Evolutionary conservation across 1,140 invertebrate species (phyloP), one percentile per base, ranked within the genome.

Genomic region (Drosophila sucinea): DNA sequence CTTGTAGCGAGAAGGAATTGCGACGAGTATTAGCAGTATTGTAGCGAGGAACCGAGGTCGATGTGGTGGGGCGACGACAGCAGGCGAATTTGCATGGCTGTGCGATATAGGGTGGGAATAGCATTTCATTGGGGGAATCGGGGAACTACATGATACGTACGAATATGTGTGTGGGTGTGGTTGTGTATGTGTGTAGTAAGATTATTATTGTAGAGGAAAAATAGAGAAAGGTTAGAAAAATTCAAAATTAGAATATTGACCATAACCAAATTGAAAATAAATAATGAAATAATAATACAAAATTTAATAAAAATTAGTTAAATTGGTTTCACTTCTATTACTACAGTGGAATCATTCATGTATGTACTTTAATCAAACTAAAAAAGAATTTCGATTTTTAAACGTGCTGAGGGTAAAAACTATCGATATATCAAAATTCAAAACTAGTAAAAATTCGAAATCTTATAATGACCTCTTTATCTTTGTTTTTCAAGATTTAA

Each of bases 71-170:
- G 57, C 64, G 91, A 33, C 79, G 81, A 70, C 91, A 92, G 69
- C 91, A 92, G 60, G 91, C 78, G 57, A 92, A 77, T 73, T 92
- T 82, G 74, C 91, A 92, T 27, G 91, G 91, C 29, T 84, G 91
- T 67, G 91, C 91, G 47, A 92, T 92, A 60, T 92, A 91, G 41
- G 91, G 91, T 17, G 91, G 91, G 79, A 92, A 92, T 67, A 92
- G 71, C 91, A 92, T 91, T 92, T 92, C 91, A 72, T 74, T 89
- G 62, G 91, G 89, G 75, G 90, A 90, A 62, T 92, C 91, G 75
- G 91, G 89, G 63, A 92, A 79, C 91, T 92, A 67, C 71, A 47
- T 47, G 44, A 47, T 25, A 27, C 10, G 7, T 74, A 70, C 35
- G 35, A 23, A 41, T 23, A 11, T 11, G 25, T 30, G 25, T 60